Percentiles rank a stretch among this genome's conserved stretches.
These are phyloP conservation scores for Conus ventricosus DNA, from an alignment of 1,140 invertebrate genomes.

Conservation along the genomic window DNA sequence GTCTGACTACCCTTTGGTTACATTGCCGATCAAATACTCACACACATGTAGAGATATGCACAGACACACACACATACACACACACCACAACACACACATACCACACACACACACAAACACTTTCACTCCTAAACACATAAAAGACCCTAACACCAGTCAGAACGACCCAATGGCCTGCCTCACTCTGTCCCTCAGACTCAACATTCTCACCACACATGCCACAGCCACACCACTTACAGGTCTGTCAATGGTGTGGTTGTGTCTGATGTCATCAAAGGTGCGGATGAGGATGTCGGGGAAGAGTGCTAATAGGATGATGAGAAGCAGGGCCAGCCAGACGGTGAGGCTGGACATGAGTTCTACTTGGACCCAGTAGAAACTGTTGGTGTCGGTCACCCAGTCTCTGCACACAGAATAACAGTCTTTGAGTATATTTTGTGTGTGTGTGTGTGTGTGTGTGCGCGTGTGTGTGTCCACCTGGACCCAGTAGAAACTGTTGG, in stretches of 20 bases:
- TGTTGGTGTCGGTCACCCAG: conserved; percentile 54
- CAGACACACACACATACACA: too few relatives aligned
- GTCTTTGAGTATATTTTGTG: background rate
- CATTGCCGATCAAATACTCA: too few relatives aligned
- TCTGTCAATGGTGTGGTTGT: conserved; percentile 33
- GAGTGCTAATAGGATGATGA: conserved; percentile 78
- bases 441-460: conserved; percentile 20
- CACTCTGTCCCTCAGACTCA: too few relatives aligned
- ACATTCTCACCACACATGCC: too few relatives aligned
- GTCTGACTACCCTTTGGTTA: too few relatives aligned
- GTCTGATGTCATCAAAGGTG: conserved; percentile 51
- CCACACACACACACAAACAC: too few relatives aligned
- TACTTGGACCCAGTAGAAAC: conserved; percentile 80
- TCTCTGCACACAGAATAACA: conserved; percentile 38
- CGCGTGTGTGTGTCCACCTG: conserved; percentile 73
- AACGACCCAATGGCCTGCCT: too few relatives aligned
- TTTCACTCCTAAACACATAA: too few relatives aligned
- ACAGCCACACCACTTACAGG: background rate
- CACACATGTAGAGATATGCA: too few relatives aligned
- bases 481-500: conserved; percentile 78
- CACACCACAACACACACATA: too few relatives aligned
- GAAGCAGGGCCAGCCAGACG: conserved; percentile 80
- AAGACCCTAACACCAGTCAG: too few relatives aligned
- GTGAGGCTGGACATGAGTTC: conserved; percentile 78
- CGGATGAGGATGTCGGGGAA: conserved; percentile 78